Evolutionary conservation across 2,888 invertebrate species (phyloP).

Genomic region (Epistrophella euchroma): DNA sequence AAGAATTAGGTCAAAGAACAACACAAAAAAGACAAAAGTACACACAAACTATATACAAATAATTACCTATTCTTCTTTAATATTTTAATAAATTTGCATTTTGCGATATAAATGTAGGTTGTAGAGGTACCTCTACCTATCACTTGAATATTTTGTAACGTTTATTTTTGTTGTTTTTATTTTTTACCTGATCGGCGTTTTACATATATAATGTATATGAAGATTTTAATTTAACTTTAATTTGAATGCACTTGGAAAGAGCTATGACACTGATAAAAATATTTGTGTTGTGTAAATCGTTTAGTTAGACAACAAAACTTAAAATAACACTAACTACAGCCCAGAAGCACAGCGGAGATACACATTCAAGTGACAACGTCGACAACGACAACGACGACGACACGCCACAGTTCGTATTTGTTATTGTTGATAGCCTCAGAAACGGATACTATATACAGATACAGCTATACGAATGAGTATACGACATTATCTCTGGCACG

Average conservation of each 20-base stretch:
- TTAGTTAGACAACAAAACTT: slow-evolving; percentile 71
- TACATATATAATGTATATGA: too few relatives aligned
- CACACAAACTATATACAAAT: not conserved
- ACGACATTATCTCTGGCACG: slow-evolving; percentile 61
- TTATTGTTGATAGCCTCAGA: slow-evolving; percentile 66
- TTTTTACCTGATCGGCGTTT: slow-evolving; percentile 18
- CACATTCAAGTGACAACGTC: slow-evolving; percentile 43
- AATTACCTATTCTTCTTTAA: not conserved
- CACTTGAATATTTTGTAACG: not conserved
- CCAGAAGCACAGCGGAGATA: slow-evolving; percentile 47
- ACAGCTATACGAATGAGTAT: slow-evolving; percentile 42
- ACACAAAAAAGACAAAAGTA: slow-evolving; percentile 5
- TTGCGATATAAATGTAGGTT: not conserved
- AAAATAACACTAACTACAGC: slow-evolving; percentile 64
- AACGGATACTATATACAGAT: slow-evolving; percentile 50
- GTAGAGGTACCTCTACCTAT: not conserved
- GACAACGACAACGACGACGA: slow-evolving; percentile 17
- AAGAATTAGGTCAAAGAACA: slow-evolving; percentile 55
- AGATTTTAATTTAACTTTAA: slow-evolving; percentile 11
- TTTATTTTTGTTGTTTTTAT: slow-evolving; percentile 30
- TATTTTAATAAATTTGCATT: slow-evolving; percentile 11
- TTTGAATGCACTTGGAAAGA: slow-evolving; percentile 43
- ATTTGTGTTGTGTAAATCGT: slow-evolving; percentile 62
- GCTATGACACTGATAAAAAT: slow-evolving; percentile 56
- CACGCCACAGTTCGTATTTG: slow-evolving; percentile 56